A percentile compares a stretch with the other conserved stretches of the same genome.
These are phyloP conservation scores for Drosophila parthenogenetica DNA, from an alignment of 2,888 invertebrate genomes.

Conservation along the genomic window DNA sequence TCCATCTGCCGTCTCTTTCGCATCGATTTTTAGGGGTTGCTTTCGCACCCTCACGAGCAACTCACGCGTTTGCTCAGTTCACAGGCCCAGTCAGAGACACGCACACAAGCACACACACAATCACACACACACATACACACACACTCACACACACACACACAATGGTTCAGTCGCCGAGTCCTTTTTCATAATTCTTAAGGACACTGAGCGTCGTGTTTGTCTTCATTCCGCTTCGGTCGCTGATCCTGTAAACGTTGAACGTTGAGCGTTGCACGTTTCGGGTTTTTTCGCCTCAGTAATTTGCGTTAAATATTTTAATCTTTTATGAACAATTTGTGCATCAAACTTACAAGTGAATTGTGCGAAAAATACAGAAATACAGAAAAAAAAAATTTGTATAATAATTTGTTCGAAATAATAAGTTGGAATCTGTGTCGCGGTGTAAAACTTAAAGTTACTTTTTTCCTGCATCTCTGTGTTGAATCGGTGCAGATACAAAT, in stretches of 20 bases:
- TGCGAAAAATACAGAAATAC: conserved; percentile 6
- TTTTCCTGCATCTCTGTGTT: conserved; percentile 16
- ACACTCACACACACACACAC: conserved; percentile 2
- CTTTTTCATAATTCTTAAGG: conserved; percentile 82
- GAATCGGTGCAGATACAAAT: conserved; percentile 48
- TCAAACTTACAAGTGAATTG: conserved; percentile 58
- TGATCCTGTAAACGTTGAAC: conserved; percentile 71
- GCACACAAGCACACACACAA: too few species aligned
- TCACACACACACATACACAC: too few species aligned
- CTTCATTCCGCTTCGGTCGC: conserved; percentile 83
- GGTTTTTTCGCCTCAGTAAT: not conserved
- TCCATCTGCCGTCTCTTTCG: conserved; percentile 59
- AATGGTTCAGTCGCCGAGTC: conserved; percentile 39
- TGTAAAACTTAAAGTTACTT: conserved; percentile 16
- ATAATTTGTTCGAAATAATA: not conserved
- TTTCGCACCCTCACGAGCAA: conserved; percentile 25
- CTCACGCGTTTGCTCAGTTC: conserved; percentile 64
- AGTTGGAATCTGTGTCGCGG: conserved; percentile 13
- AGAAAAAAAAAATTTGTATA: conserved; percentile 9
- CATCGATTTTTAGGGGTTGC: conserved; percentile 28
- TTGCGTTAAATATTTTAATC: conserved; percentile 5
- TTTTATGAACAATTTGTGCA: conserved; percentile 8
- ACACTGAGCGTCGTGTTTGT: conserved; percentile 67
- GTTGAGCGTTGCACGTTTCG: conserved; percentile 10
- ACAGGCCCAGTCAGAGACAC: conserved; percentile 53